phyloP scores from a whole-genome alignment of 1,140 invertebrate species.

The Zaprionus nigranus region DNA sequence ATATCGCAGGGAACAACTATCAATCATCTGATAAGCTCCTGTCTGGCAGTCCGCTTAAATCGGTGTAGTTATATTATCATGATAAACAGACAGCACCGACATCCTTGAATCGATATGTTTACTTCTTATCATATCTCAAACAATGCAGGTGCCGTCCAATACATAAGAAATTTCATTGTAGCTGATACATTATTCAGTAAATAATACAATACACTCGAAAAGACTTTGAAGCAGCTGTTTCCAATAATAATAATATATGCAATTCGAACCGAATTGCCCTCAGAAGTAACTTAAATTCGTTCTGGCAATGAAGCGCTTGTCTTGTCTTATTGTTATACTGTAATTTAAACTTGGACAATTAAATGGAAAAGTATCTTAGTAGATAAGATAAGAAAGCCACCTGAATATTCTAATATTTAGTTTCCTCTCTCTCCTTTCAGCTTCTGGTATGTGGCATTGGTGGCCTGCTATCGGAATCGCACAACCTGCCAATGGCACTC shows the following conservation, averaged over 20 bases:
- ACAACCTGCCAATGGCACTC: constrained; percentile 93
- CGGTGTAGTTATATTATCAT: neutral
- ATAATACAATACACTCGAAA: neutral
- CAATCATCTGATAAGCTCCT: constrained; percentile 27
- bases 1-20: constrained; percentile 1
- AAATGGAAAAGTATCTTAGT: neutral
- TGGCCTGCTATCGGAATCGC: constrained; percentile 94
- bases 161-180: neutral
- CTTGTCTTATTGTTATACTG: neutral
- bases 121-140: neutral
- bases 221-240: neutral
- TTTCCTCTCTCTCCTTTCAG: constrained; percentile 84
- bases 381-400: neutral
- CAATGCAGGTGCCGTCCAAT: neutral
- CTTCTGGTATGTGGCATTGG: constrained; percentile 98
- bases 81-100: neutral
- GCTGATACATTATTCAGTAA: neutral
- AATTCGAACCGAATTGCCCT: neutral
- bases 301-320: neutral
- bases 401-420: neutral
- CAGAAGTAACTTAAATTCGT: neutral
- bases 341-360: neutral
- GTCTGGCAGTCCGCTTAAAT: neutral
- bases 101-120: constrained; percentile 5
- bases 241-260: neutral